Conservation (phyloP, 2,797 vertebrate species). For the Microchirus variegatus region DNA sequence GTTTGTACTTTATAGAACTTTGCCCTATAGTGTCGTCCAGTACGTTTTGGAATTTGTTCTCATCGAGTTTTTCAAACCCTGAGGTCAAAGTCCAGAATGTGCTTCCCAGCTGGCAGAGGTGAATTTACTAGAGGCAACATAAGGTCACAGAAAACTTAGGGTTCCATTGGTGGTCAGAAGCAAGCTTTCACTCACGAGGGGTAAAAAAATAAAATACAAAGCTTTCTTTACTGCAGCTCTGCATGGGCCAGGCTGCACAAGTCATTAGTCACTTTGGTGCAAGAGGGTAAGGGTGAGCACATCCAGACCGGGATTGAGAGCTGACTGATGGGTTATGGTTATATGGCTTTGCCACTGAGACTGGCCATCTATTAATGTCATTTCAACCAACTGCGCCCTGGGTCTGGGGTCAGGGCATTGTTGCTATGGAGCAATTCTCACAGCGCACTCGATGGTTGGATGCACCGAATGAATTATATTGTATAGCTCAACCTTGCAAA, state of each 20-base stretch:
- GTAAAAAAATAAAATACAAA: constrained; percentile 48
- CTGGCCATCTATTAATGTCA: constrained; percentile 62
- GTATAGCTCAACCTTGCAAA: constrained; percentile 20
- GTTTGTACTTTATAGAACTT: constrained; percentile 12
- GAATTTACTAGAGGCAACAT: constrained; percentile 48
- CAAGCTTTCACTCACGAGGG: constrained; percentile 42
- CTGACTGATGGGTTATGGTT: constrained; percentile 67
- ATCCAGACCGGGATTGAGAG: constrained; percentile 55
- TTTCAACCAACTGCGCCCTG: constrained; percentile 34
- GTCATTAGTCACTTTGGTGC: constrained; percentile 61
- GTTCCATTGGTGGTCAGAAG: constrained; percentile 53
- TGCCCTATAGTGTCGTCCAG: constrained; percentile 5
- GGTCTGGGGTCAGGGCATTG: constrained; percentile 12
- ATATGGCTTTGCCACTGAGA: constrained; percentile 48
- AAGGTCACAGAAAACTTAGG: constrained; percentile 49
- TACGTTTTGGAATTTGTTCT: constrained; percentile 58
- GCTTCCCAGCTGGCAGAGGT: constrained; percentile 47
- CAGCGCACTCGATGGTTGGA: background rate
- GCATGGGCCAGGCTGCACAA: constrained; percentile 47
- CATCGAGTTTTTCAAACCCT: constrained; percentile 43
- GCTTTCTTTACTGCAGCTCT: constrained; percentile 46
- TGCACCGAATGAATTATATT: constrained; percentile 9
- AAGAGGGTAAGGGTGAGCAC: constrained; percentile 41
- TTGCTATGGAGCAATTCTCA: constrained; percentile 16
- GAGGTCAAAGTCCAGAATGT: constrained; percentile 55